phyloP scores from a whole-genome alignment of 2,113 vertebrate genomes.

The Calyptomena viridis region DNA sequence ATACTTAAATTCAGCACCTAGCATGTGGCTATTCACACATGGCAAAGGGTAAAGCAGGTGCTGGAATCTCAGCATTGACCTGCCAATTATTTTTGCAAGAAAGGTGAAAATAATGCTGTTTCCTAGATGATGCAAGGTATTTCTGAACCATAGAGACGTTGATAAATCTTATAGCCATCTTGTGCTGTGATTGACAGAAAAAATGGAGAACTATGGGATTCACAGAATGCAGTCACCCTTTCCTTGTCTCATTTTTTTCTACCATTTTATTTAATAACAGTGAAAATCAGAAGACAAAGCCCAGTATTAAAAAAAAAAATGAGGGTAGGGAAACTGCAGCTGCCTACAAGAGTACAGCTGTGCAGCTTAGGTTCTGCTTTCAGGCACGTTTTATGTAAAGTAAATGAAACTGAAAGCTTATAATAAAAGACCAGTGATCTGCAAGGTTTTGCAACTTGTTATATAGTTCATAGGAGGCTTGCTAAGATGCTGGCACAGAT shows the following conservation, averaged over 20 bases:
- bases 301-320: background rate
- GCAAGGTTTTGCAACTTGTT: slow-evolving; percentile 5
- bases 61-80: background rate
- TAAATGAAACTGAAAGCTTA: slow-evolving; percentile 57
- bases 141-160: background rate
- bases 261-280: background rate
- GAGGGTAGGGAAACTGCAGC: background rate
- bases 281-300: background rate
- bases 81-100: background rate
- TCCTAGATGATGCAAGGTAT: background rate
- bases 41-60: background rate
- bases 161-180: background rate
- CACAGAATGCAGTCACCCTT: background rate
- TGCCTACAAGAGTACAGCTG: slow-evolving; percentile 17
- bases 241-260: background rate
- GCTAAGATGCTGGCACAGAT: slow-evolving; percentile 13
- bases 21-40: background rate
- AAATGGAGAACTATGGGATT: background rate
- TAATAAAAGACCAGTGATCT: background rate
- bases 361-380: background rate
- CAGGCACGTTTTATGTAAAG: slow-evolving; percentile 30
- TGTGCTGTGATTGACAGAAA: background rate
- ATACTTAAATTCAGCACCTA: background rate
- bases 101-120: background rate
- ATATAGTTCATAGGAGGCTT: background rate